Percentiles rank a stretch among this genome's conserved stretches.
phyloP scores from a whole-genome alignment of 2,113 vertebrate species.

The Clarias magur region DNA sequence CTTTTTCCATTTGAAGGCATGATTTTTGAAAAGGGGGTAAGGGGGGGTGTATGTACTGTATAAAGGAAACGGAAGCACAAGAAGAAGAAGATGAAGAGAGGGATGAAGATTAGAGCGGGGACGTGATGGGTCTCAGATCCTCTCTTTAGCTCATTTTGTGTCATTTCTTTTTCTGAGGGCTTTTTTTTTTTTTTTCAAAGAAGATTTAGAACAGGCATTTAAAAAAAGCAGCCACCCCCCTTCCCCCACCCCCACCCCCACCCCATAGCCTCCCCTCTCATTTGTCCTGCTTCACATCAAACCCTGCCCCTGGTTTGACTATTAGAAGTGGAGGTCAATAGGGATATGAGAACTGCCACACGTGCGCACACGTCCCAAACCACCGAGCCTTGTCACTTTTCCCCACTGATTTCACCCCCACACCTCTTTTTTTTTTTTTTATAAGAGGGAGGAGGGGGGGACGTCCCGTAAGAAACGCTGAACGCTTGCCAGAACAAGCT shows the following conservation, averaged over 20 bases:
- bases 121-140: conserved; percentile 47
- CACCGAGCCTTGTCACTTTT: conserved; percentile 81
- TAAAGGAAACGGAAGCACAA: conserved; percentile 29
- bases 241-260: too few relatives aligned
- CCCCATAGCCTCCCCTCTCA: conserved; percentile 62
- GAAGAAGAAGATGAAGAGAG: conserved; percentile 25
- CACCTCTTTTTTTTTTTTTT: conserved; percentile 33
- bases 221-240: background rate
- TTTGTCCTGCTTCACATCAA: conserved; percentile 73
- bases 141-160: conserved; percentile 46
- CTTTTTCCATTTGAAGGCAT: conserved; percentile 88
- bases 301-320: conserved; percentile 77
- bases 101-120: conserved; percentile 56
- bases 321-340: conserved; percentile 82
- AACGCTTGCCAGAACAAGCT: conserved; percentile 71
- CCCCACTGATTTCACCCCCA: conserved; percentile 70
- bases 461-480: conserved; percentile 50
- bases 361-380: conserved; percentile 67
- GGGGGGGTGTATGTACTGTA: conserved; percentile 44
- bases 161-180: background rate
- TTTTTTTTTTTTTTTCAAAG: conserved; percentile 13
- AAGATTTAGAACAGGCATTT: conserved; percentile 70
- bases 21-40: conserved; percentile 76
- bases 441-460: conserved; percentile 44
- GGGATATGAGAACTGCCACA: conserved; percentile 76